Base-by-base conservation (phyloP, 1,140 invertebrate species). In the Neuroterus valhalla region DNA sequence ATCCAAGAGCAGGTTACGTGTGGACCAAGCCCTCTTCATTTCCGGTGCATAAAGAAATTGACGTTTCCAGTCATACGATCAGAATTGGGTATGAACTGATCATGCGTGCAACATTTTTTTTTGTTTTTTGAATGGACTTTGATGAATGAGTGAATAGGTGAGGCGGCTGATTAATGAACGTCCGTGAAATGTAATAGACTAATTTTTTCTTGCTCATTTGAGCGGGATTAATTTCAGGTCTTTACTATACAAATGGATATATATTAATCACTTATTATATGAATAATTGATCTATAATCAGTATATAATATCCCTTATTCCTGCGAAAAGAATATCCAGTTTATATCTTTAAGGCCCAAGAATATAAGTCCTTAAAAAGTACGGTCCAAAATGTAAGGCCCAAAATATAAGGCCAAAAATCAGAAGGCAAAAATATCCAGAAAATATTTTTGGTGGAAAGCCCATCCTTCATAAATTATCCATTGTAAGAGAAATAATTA, bases 21-120 rank as follows among this genome's bases (percentile, higher is more conserved):
- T 48, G 62, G 68, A 78, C 84, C 84, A 77, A 81, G 78, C 84
- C 84, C 74, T 80, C 76, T 71, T 82, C 76, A 81, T 83, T 85
- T 85, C 83, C 84, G 80, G 81, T 44, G 45, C 66, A 78, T 75
- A 72, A 72, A 78, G 72, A 81, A 82, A 81, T 73, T 84, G 81
- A 84, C 83, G 78, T 78, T 82, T 80, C 68, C 76, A 78, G 75
- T 84, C 78, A 82, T 81, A 80, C 44, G 52, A 19, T 42, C 43
- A 48, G 72, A 11, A 66, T 66, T 68, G 77, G 26, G 74, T 74
- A 74, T 81, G 71, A 72, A 72, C 55, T 66, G 71, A n/a, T 76
- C 23, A 44, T 67, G 38, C 55, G 74, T 75, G 78, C 70, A 75
- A 76, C 69, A 72, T 38, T 46, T 74, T 81, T 81, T 75, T 81